Evolutionary conservation across 92 coral and sea anemone genomes (phyloP).

Genomic region (Zoanthus solanderi): DNA sequence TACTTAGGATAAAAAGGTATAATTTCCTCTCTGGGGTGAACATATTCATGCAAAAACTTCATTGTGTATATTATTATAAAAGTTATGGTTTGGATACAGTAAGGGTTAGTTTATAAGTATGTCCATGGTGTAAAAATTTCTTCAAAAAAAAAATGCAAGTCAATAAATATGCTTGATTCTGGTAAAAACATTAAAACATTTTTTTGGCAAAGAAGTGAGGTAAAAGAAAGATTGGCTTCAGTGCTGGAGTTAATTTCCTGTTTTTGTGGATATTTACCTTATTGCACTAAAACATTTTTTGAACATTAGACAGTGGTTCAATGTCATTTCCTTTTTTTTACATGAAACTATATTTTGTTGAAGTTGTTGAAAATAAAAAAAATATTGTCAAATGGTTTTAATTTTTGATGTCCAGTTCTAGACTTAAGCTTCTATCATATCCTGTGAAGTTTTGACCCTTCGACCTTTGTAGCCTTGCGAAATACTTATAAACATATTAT

Average conservation of each 20-base stretch:
- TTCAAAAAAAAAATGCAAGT: background rate
- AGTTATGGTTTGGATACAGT: too few species aligned
- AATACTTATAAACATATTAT: background rate
- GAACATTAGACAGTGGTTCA: background rate
- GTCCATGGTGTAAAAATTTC: background rate
- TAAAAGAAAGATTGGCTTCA: background rate
- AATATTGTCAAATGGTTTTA: background rate
- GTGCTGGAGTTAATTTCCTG: conserved; percentile 10
- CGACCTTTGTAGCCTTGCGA: conserved; percentile 14
- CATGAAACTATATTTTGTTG: background rate
- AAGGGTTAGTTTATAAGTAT: background rate
- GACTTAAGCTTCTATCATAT: background rate
- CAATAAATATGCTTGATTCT: too few species aligned
- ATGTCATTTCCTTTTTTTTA: background rate
- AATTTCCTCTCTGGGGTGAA: too few species aligned
- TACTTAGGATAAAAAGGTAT: too few species aligned
- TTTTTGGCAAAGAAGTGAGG: background rate
- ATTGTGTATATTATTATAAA: too few species aligned
- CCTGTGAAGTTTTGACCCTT: conserved; percentile 24
- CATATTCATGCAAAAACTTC: too few species aligned
- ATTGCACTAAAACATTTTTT: background rate
- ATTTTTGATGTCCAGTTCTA: background rate
- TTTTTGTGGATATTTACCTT: background rate
- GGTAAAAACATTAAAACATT: too few species aligned
- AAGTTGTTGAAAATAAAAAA: background rate